Percentiles rank a stretch among this genome's conserved stretches.
phyloP scores from a whole-genome alignment of 2,113 vertebrate species.

The Dromiciops gliroides region DNA sequence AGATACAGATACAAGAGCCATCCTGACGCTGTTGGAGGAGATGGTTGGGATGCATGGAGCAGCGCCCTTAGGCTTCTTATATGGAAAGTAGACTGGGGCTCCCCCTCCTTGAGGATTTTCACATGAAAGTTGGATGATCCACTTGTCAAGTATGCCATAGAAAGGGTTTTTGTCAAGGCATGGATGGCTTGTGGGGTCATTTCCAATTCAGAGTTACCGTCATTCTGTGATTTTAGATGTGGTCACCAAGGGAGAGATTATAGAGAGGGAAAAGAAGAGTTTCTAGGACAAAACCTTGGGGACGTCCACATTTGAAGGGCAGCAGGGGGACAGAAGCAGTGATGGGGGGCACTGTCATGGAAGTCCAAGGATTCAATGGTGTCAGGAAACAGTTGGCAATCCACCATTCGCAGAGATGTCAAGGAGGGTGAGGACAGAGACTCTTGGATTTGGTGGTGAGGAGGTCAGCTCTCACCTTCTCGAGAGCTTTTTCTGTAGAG shows the following conservation, averaged over 20 bases:
- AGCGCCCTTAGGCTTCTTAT: background rate
- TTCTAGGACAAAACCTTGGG: background rate
- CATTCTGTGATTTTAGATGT: background rate
- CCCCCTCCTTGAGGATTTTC: background rate
- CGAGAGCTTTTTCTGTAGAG: no score
- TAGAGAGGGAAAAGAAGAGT: background rate
- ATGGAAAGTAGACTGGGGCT: background rate
- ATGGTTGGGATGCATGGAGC: background rate
- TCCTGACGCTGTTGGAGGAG: background rate
- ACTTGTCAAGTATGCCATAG: background rate
- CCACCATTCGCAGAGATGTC: no score
- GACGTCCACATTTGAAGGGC: background rate
- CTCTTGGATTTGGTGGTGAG: no score
- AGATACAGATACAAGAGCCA: background rate
- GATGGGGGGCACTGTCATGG: no score
- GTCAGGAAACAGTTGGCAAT: background rate
- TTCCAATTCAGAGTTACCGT: background rate
- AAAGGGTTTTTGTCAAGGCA: background rate
- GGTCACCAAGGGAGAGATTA: background rate
- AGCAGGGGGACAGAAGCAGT: background rate
- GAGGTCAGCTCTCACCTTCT: no score
- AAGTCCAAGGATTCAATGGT: background rate
- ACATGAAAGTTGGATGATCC: background rate
- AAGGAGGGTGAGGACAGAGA: no score
- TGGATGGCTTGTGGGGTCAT: background rate